Evolutionary conservation across 2,888 invertebrate genomes (phyloP).

Genomic region (Hylaea fasciaria): DNA sequence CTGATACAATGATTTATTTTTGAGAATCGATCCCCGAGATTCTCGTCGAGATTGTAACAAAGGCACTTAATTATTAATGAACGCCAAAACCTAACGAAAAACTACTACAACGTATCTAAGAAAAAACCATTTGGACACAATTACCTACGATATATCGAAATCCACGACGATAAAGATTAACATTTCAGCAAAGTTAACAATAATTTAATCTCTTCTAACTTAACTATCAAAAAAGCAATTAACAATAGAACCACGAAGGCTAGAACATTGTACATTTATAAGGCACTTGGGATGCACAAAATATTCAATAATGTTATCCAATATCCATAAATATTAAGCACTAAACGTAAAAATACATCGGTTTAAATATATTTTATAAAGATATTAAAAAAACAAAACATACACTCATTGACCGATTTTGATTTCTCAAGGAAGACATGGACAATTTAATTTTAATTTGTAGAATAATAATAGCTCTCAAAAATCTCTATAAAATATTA

Average conservation of each 20-base stretch:
- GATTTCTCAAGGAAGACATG: constrained; percentile 68
- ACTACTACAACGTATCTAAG: constrained; percentile 49
- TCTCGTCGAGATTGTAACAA: constrained; percentile 75
- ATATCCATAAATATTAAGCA: constrained; percentile 79
- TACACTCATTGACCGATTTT: constrained; percentile 67
- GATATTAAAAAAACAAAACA: constrained; percentile 56
- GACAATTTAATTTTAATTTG: constrained; percentile 55
- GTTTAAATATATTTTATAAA: constrained; percentile 64
- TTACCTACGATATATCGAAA: constrained; percentile 46
- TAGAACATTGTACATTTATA: constrained; percentile 80
- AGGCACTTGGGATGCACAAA: constrained; percentile 81
- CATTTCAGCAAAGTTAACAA: constrained; percentile 82
- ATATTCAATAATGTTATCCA: constrained; percentile 63
- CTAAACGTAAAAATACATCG: constrained; percentile 73
- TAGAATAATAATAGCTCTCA: constrained; percentile 59
- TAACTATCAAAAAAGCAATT: constrained; percentile 74
- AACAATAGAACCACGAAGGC: constrained; percentile 79
- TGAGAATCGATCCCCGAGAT: constrained; percentile 67
- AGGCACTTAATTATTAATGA: constrained; percentile 62
- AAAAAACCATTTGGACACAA: constrained; percentile 59
- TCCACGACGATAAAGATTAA: constrained; percentile 70
- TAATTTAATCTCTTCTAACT: constrained; percentile 84
- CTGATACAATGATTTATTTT: constrained; percentile 43
- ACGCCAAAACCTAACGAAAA: constrained; percentile 54
- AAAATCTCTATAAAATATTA: constrained; percentile 64